Percentiles rank a stretch among this genome's conserved stretches.
Conservation (phyloP, 1,140 invertebrate genomes). For the Ips typographus region DNA sequence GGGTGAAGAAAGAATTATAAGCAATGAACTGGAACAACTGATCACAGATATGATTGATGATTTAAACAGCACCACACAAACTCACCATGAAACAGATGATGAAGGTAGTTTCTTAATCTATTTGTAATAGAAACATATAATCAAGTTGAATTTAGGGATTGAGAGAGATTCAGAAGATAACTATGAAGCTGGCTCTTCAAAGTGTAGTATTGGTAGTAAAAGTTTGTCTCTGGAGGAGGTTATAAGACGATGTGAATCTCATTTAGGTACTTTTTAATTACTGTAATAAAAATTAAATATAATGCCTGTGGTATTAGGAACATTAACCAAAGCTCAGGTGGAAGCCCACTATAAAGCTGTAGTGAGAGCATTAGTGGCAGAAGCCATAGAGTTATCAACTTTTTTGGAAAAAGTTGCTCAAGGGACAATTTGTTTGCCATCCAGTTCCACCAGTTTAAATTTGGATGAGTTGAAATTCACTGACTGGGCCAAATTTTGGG, state of each 20-base stretch:
- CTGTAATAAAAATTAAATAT: neutral
- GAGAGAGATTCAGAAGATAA: slow-evolving; percentile 82
- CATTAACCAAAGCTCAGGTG: slow-evolving; percentile 54
- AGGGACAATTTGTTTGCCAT: slow-evolving; percentile 61
- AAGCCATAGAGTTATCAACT: slow-evolving; percentile 84
- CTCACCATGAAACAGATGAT: slow-evolving; percentile 74
- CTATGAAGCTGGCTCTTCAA: slow-evolving; percentile 54
- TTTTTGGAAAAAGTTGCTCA: slow-evolving; percentile 83
- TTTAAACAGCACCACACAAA: slow-evolving; percentile 46
- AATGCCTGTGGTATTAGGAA: slow-evolving; percentile 38
- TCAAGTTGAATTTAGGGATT: slow-evolving; percentile 57
- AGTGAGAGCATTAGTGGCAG: slow-evolving; percentile 85
- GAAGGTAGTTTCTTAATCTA: slow-evolving; percentile 57
- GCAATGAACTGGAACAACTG: slow-evolving; percentile 79
- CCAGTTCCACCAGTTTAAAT: slow-evolving; percentile 57
- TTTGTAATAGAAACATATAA: neutral
- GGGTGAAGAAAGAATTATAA: slow-evolving; percentile 82
- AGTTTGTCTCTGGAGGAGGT: slow-evolving; percentile 45
- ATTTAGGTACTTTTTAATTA: slow-evolving; percentile 53
- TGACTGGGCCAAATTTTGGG: slow-evolving; percentile 94
- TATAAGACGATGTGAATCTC: slow-evolving; percentile 60
- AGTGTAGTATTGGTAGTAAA: slow-evolving; percentile 9
- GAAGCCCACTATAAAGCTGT: slow-evolving; percentile 89
- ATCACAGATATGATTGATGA: slow-evolving; percentile 77
- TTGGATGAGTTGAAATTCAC: slow-evolving; percentile 78